phyloP scores from a whole-genome alignment of 2,888 invertebrate species.

The Scaptodrosophila latifasciaeformis region DNA sequence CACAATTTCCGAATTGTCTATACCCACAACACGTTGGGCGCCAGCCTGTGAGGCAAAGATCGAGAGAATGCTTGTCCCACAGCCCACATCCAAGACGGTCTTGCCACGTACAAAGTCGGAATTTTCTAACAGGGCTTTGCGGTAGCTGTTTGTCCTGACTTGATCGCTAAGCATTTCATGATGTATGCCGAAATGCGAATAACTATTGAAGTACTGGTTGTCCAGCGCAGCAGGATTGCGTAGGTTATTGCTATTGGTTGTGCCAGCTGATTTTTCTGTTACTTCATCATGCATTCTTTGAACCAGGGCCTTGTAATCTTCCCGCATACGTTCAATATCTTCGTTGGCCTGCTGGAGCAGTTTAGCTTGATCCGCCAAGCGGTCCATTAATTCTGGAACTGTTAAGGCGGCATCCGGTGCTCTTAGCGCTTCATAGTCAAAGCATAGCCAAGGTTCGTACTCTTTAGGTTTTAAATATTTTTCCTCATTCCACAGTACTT shows the following conservation, averaged over 20 bases:
- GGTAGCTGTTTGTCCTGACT: conserved; percentile 90
- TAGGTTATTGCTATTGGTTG: conserved; percentile 18
- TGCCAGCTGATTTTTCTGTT: no score
- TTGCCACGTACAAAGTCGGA: conserved; percentile 82
- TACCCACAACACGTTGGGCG: conserved; percentile 90
- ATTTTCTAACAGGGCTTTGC: conserved; percentile 88
- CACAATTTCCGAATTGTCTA: conserved; percentile 97
- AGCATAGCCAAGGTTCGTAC: conserved; percentile 88
- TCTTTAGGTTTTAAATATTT: conserved; percentile 85
- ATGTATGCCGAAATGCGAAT: conserved; percentile 94
- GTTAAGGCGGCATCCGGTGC: neutral
- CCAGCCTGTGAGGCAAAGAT: conserved; percentile 98
- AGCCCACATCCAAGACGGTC: conserved; percentile 93
- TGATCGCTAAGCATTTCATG: conserved; percentile 94
- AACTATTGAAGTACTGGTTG: conserved; percentile 87
- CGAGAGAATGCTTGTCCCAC: conserved; percentile 97
- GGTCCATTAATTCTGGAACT: conserved; percentile 74
- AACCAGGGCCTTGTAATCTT: conserved; percentile 55
- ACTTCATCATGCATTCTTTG: conserved; percentile 49
- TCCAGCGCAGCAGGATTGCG: conserved; percentile 75
- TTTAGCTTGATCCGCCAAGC: conserved; percentile 77
- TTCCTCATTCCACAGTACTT: conserved; percentile 83
- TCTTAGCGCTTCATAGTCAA: conserved; percentile 74
- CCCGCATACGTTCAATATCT: conserved; percentile 68
- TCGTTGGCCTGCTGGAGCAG: conserved; percentile 78